These are phyloP conservation scores for Andrena praecox DNA, from an alignment of 2,888 invertebrate species.

Conservation along the genomic window DNA sequence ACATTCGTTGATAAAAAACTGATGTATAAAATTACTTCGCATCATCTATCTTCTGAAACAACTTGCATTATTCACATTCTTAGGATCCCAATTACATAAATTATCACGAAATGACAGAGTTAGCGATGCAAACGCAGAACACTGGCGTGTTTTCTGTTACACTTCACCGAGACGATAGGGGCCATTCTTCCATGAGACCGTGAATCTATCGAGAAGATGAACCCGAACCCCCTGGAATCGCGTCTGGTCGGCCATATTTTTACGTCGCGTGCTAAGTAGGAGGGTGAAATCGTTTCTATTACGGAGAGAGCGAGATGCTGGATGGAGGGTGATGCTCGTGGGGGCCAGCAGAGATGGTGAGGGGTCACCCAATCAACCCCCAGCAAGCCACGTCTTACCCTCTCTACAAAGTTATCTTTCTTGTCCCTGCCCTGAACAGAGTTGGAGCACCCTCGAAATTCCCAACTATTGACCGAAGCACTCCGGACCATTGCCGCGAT, in stretches of 20 bases:
- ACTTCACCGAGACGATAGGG: constrained; percentile 20
- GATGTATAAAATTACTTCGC: too few relatives aligned
- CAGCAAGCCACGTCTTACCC: constrained; percentile 83
- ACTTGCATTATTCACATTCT: too few relatives aligned
- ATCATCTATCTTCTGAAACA: too few relatives aligned
- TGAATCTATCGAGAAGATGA: constrained; percentile 45
- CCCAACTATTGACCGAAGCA: constrained; percentile 75
- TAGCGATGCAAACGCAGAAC: background rate
- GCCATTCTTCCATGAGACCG: constrained; percentile 34
- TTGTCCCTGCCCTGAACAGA: constrained; percentile 80
- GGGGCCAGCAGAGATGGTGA: constrained; percentile 65
- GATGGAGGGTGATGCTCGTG: constrained; percentile 73
- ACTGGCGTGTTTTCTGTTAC: constrained; percentile 1
- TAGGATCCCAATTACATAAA: too few relatives aligned
- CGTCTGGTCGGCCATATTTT: constrained; percentile 83
- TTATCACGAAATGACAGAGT: background rate
- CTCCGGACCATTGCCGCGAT: constrained; percentile 71
- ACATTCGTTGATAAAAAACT: too few relatives aligned
- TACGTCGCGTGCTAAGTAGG: constrained; percentile 49
- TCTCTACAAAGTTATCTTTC: constrained; percentile 84
- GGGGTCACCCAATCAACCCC: constrained; percentile 84
- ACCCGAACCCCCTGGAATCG: constrained; percentile 73
- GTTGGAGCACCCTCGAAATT: constrained; percentile 74
- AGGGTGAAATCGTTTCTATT: constrained; percentile 80
- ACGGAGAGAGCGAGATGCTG: constrained; percentile 72